phyloP scores from a whole-genome alignment of 2,888 invertebrate genomes.

The Heterodera filipjevi region DNA sequence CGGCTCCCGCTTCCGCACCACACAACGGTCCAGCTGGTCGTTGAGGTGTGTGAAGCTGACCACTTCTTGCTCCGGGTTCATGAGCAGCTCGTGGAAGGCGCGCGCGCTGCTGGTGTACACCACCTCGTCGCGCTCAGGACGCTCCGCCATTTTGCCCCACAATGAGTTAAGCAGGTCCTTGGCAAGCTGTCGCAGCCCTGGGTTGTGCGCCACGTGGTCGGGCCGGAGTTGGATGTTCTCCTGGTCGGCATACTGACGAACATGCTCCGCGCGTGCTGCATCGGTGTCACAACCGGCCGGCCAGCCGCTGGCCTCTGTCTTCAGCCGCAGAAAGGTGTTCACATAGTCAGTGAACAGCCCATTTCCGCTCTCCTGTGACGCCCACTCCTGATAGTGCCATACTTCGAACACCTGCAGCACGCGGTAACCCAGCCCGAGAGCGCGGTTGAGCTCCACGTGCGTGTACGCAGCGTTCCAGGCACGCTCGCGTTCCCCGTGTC shows the following conservation, averaged over 20 bases:
- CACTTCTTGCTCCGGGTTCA: conserved; percentile 2
- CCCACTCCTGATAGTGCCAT: conserved; percentile 13
- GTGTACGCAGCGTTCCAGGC: conserved; percentile 16
- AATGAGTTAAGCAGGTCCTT: conserved; percentile 25
- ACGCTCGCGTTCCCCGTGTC: conserved; percentile 16
- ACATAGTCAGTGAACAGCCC: conserved; percentile 29
- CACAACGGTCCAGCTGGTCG: conserved; percentile 19
- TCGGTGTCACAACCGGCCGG: conserved; percentile 14
- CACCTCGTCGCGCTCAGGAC: conserved; percentile 14
- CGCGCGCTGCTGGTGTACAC: conserved; percentile 6
- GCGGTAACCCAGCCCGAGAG: conserved; percentile 11
- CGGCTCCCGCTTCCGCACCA: not conserved
- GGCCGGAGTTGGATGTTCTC: conserved; percentile 19
- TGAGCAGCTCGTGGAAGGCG: not conserved
- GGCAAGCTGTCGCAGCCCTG: conserved; percentile 29
- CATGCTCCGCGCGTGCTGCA: not conserved
- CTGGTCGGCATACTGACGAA: not conserved
- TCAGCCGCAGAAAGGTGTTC: conserved; percentile 28
- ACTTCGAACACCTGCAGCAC: conserved; percentile 19
- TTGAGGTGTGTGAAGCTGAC: conserved; percentile 3
- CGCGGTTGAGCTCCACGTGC: conserved; percentile 20
- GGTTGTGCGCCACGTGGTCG: conserved; percentile 1
- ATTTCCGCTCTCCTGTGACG: conserved; percentile 12
- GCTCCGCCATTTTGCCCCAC: conserved; percentile 32
- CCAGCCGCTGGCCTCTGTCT: conserved; percentile 35